A percentile compares a stretch with the other conserved stretches of the same genome.
These are phyloP conservation scores for Diloba caeruleocephala DNA, from an alignment of 2,888 invertebrate species.

Conservation along the genomic window DNA sequence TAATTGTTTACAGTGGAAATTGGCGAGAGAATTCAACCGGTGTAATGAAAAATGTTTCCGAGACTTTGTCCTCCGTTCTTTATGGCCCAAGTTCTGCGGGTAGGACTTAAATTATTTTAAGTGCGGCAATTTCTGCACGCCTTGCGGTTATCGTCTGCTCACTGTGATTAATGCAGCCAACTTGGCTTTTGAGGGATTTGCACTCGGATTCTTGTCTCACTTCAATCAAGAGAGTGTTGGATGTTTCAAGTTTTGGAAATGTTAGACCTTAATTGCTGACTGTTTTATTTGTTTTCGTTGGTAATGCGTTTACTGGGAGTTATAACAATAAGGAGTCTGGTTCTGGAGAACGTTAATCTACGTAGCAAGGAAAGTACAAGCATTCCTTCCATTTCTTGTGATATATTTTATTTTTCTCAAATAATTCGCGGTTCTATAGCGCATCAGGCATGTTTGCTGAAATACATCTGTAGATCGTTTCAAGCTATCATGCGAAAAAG, in stretches of 20 bases:
- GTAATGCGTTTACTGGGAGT: background rate
- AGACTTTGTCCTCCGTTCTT: constrained; percentile 81
- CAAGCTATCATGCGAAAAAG: too few relatives aligned
- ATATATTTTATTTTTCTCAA: too few relatives aligned
- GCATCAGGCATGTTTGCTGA: too few relatives aligned
- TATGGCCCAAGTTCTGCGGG: constrained; percentile 79
- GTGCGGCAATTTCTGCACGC: constrained; percentile 77
- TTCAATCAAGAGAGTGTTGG: constrained; percentile 44
- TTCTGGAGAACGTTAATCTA: constrained; percentile 2
- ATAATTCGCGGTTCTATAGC: too few relatives aligned
- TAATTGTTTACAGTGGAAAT: constrained; percentile 82
- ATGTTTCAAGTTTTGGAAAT: constrained; percentile 30
- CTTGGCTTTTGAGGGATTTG: constrained; percentile 60
- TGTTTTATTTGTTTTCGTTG: constrained; percentile 30
- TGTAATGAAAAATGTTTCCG: constrained; percentile 84
- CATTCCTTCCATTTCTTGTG: too few relatives aligned
- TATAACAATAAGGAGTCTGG: constrained; percentile 13
- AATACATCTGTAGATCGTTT: too few relatives aligned
- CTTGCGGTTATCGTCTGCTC: constrained; percentile 82
- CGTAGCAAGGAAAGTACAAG: too few relatives aligned
- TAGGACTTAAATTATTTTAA: constrained; percentile 84
- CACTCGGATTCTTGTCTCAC: constrained; percentile 50
- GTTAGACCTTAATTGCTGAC: constrained; percentile 22
- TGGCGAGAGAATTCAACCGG: constrained; percentile 64
- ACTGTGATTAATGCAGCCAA: constrained; percentile 74